A percentile compares a stretch with the other conserved stretches of the same genome.
Evolutionary conservation across 1,140 invertebrate genomes (phyloP).

Genomic region (Zaprionus africanus): DNA sequence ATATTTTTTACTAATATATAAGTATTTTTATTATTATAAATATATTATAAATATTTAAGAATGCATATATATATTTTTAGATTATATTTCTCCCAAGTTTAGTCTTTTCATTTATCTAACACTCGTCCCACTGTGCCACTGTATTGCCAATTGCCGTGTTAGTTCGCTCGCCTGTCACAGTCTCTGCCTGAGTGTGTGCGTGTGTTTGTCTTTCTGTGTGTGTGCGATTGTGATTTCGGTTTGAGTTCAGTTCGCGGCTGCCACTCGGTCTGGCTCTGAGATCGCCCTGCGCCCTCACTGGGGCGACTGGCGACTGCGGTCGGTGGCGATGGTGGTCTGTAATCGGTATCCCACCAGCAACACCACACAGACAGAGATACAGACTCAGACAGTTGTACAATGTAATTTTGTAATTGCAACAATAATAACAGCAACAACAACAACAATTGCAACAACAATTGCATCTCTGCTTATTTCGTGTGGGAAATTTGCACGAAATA

Average conservation of each 20-base stretch:
- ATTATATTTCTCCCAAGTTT: not conserved
- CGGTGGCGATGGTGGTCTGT: slow-evolving; percentile 44
- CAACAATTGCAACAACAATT: slow-evolving; percentile 54
- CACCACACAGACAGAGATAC: slow-evolving; percentile 18
- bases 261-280: slow-evolving; percentile 41
- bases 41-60: no score
- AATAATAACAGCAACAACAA: slow-evolving; percentile 39
- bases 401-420: slow-evolving; percentile 78
- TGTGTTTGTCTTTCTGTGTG: slow-evolving; percentile 7
- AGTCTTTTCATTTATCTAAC: not conserved
- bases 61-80: no score
- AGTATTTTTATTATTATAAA: not conserved
- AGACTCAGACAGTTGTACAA: slow-evolving; percentile 63
- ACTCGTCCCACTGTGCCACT: slow-evolving; percentile 22
- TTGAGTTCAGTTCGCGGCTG: slow-evolving; percentile 65
- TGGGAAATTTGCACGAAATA: slow-evolving; percentile 56
- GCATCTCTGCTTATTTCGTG: slow-evolving; percentile 47
- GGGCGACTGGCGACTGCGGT: slow-evolving; percentile 61
- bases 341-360: slow-evolving; percentile 58
- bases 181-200: slow-evolving; percentile 3
- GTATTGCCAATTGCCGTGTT: slow-evolving; percentile 44
- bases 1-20: not conserved
- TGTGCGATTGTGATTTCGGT: slow-evolving; percentile 39
- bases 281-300: slow-evolving; percentile 44
- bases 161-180: slow-evolving; percentile 41